Base-by-base conservation (phyloP, 2,888 invertebrate species). In the Hecatera dysodea region DNA sequence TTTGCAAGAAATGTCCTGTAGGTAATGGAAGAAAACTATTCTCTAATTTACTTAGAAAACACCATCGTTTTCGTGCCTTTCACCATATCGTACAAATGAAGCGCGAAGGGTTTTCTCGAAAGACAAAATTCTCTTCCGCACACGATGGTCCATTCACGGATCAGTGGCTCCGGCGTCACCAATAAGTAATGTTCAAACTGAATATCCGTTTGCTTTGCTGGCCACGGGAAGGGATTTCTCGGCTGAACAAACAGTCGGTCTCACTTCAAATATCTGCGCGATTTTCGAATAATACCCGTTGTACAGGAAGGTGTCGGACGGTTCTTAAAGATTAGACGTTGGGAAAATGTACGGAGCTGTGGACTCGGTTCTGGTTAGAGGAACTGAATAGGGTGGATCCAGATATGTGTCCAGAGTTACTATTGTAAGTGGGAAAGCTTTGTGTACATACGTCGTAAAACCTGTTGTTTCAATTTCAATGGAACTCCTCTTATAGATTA, bases 171-270 rank as follows among this genome's bases (percentile, higher is more conserved):
- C 55, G 74, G 63, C 83, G 80, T 85, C 85, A 82, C 86, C 89
- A 81, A 86, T 88, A 87, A 84, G 84, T 85, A 84, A 85, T 81
- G 85, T 88, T 85, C 88, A 83, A 89, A 90, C 88, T 88, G 86
- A 85, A 83, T 89, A 86, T 88, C 87, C 87, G 90, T 92, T 90
- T 90, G 90, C 89, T 90, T 86, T 85, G 77, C 89, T 87, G 89
- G 85, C 85, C 91, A 88, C 75, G 75, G 82, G 84, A 84, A 86
- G 87, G 89, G 90, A 88, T 90, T 86, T 87, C 87, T 83, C 90
- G 90, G 87, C 85, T 87, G 91, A 91, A 86, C 87, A 93, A 93
- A 94, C 86, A 92, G 64, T 78, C 84, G 69, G 82, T 85, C 69
- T 68, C 76, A 73, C 83, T 81, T 73, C 78, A 81, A 78, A 84